These are phyloP conservation scores for Hydropsyche tenuis DNA, from an alignment of 1,140 invertebrate genomes.

Conservation along the genomic window DNA sequence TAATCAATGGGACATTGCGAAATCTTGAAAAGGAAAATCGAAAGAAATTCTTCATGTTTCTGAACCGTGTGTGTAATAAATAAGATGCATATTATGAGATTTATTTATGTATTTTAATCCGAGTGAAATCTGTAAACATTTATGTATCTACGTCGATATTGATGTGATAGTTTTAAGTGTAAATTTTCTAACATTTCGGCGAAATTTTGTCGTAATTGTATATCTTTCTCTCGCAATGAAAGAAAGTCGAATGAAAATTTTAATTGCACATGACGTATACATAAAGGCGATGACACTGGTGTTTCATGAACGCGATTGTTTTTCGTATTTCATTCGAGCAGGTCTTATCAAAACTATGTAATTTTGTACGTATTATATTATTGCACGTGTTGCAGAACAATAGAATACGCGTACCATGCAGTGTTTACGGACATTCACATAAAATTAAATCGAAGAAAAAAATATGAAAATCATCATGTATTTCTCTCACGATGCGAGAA, in stretches of 20 bases:
- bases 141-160: no score
- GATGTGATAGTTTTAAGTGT: no score
- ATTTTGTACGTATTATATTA: slow-evolving; percentile 3
- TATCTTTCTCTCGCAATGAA: background rate
- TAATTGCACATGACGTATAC: background rate
- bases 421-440: background rate
- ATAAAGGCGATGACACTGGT: background rate
- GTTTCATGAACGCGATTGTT: background rate
- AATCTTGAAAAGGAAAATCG: no score
- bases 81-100: no score
- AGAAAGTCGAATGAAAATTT: slow-evolving; percentile 17
- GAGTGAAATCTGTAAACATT: no score
- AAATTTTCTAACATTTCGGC: background rate
- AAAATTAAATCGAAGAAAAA: background rate
- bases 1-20: background rate
- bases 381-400: slow-evolving; percentile 11
- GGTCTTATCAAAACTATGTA: background rate
- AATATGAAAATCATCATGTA: background rate
- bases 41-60: no score
- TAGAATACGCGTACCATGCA: background rate
- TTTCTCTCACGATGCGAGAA: background rate
- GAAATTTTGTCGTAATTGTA: background rate
- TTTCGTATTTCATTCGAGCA: background rate
- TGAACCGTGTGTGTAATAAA: no score
- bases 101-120: no score